A percentile compares a stretch with the other conserved stretches of the same genome.
Conservation (phyloP, 1,140 invertebrate genomes). For the Anthonomus grandis region DNA sequence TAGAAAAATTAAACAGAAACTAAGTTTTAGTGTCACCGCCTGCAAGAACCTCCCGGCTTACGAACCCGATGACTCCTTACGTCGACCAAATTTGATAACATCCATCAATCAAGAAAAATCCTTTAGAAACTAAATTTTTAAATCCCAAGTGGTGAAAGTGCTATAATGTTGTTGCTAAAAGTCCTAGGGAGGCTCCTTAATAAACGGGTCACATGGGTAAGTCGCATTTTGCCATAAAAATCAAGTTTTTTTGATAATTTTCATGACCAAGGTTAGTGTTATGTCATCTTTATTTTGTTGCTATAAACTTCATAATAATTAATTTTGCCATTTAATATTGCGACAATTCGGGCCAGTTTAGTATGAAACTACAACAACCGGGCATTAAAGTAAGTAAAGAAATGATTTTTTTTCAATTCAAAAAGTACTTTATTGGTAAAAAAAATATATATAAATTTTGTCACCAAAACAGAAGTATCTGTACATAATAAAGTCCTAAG, state of each 20-base stretch:
- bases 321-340: background rate
- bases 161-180: constrained; percentile 16
- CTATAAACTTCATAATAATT: constrained; percentile 1
- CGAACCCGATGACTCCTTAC: too few relatives aligned
- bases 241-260: background rate
- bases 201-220: constrained; percentile 13
- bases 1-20: too few relatives aligned
- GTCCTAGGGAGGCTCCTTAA: constrained; percentile 8
- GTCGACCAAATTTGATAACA: too few relatives aligned
- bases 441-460: too few relatives aligned
- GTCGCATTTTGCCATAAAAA: background rate
- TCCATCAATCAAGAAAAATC: too few relatives aligned
- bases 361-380: background rate
- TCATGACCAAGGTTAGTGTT: constrained; percentile 19
- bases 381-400: background rate
- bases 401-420: background rate
- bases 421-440: background rate
- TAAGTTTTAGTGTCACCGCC: too few relatives aligned
- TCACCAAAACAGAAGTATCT: too few relatives aligned
- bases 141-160: constrained; percentile 10
- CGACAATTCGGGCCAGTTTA: background rate
- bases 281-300: constrained; percentile 19
- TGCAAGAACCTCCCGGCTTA: too few relatives aligned
- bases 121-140: too few relatives aligned
- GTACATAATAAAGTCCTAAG: too few relatives aligned